A percentile compares a stretch with the other conserved stretches of the same genome.
Conservation (phyloP, 2,888 invertebrate genomes). For the Ceramica pisi region DNA sequence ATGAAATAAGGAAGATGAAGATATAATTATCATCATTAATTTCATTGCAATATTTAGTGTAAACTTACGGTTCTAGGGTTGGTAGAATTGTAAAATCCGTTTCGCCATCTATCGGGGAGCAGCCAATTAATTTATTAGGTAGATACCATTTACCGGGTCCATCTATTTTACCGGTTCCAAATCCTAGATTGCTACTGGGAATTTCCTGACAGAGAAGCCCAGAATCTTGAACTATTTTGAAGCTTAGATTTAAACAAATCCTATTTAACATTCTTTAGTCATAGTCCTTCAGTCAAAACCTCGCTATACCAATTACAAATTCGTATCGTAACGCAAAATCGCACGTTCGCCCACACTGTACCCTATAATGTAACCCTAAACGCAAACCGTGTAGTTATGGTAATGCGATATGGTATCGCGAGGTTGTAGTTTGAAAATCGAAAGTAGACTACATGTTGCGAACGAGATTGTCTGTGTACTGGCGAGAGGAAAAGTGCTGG, state of each 20-base stretch:
- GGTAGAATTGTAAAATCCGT: too few species aligned
- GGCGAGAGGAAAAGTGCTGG: conserved; percentile 58
- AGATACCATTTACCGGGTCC: too few species aligned
- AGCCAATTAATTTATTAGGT: too few species aligned
- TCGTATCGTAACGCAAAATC: conserved; percentile 52
- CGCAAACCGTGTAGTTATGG: conserved; percentile 74
- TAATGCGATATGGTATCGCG: conserved; percentile 76
- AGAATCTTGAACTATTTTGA: background rate
- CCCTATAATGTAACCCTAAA: conserved; percentile 63
- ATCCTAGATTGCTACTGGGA: too few species aligned
- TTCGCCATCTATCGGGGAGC: too few species aligned
- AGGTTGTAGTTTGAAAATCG: conserved; percentile 82
- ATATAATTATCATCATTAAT: too few species aligned
- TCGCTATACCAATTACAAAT: conserved; percentile 44
- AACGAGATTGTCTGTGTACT: conserved; percentile 71
- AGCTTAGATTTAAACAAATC: background rate
- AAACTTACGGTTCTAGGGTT: too few species aligned
- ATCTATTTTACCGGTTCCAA: too few species aligned
- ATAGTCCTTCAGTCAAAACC: conserved; percentile 7
- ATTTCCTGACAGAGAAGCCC: too few species aligned
- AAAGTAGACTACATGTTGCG: conserved; percentile 82
- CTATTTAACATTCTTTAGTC: background rate
- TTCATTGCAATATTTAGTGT: too few species aligned
- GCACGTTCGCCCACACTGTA: conserved; percentile 43
- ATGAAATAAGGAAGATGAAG: too few species aligned